Evolutionary conservation across 2,113 vertebrate genomes (phyloP).

Genomic region (Cinclus mexicanus): DNA sequence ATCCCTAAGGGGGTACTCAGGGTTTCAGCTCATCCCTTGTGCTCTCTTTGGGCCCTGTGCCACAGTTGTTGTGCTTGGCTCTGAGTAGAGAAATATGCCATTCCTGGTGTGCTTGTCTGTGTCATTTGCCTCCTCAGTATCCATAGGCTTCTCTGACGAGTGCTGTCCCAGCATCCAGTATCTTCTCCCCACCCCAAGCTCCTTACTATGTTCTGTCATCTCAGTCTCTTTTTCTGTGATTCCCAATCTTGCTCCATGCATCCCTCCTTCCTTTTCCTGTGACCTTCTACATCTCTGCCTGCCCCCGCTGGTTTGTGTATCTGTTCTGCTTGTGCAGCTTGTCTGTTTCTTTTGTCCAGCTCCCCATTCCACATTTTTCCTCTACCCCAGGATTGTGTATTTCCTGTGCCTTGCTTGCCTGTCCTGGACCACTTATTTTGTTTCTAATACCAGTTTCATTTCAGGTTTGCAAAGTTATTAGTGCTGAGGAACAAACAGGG

Average conservation of each 20-base stretch:
- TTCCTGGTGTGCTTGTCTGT: neutral
- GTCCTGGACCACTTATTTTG: neutral
- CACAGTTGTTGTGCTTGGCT: neutral
- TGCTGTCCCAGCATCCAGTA: neutral
- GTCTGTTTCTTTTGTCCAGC: neutral
- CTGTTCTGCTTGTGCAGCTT: neutral
- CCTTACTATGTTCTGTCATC: fast-evolving
- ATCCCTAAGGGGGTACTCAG: neutral
- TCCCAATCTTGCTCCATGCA: neutral
- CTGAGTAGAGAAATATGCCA: neutral
- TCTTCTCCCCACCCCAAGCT: neutral
- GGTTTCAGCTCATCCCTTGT: neutral
- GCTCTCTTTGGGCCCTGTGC: neutral
- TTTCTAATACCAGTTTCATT: neutral
- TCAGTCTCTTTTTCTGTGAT: neutral
- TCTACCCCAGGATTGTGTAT: neutral
- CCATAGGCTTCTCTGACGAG: fast-evolving
- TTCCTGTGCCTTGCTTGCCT: neutral
- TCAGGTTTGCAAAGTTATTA: neutral
- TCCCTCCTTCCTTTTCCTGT: neutral
- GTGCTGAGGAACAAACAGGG: neutral
- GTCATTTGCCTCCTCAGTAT: neutral
- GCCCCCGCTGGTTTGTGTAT: neutral
- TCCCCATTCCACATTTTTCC: neutral
- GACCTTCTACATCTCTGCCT: neutral